Conservation (phyloP, 1,140 invertebrate genomes). For the Diabrotica virgifera region DNA sequence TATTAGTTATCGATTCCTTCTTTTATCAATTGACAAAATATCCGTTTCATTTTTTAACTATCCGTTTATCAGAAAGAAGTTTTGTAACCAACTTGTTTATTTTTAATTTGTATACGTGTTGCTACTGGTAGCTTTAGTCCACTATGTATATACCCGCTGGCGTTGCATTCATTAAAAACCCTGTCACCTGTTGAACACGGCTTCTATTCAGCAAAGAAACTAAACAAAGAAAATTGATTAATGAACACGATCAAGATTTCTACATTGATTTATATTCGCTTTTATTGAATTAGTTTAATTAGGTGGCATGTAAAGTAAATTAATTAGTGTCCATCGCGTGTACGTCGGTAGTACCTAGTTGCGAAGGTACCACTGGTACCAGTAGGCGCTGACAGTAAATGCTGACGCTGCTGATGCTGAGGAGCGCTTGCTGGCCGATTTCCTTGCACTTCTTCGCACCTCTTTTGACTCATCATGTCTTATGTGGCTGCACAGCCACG, state of each 20-base stretch:
- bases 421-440: background rate
- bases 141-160: too few relatives aligned
- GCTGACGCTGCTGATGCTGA: background rate
- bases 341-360: slow-evolving; percentile 27
- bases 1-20: too few relatives aligned
- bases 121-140: too few relatives aligned
- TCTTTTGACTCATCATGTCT: background rate
- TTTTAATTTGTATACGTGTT: too few relatives aligned
- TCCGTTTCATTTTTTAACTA: too few relatives aligned
- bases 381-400: slow-evolving; percentile 26
- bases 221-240: slow-evolving; percentile 27
- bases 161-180: background rate
- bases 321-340: slow-evolving; percentile 38
- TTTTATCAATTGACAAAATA: too few relatives aligned
- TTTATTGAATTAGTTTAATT: slow-evolving; percentile 39
- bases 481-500: background rate
- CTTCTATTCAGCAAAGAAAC: background rate
- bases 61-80: too few relatives aligned
- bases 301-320: slow-evolving; percentile 39
- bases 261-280: slow-evolving; percentile 30
- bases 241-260: slow-evolving; percentile 24
- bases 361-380: background rate
- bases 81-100: too few relatives aligned
- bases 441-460: background rate
- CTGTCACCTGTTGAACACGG: slow-evolving; percentile 1